A percentile compares a stretch with the other conserved stretches of the same genome.
phyloP scores from a whole-genome alignment of 30 jellyfish, hydroid and myxozoan species.

The Turritopsis rubra region DNA sequence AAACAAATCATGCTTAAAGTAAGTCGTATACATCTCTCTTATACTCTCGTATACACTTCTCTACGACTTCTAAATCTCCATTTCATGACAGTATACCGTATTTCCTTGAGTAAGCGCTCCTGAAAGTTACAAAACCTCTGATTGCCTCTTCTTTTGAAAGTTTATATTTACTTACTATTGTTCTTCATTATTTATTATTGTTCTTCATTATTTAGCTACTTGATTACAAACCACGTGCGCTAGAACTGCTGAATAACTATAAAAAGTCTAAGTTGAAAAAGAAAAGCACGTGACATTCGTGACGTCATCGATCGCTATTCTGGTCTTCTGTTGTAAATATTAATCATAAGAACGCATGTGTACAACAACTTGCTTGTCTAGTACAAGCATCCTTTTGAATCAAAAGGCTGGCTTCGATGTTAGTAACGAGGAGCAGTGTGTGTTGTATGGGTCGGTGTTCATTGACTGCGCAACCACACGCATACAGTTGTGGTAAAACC shows the following conservation, averaged over 20 bases:
- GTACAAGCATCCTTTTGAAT: neutral
- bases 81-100: no score
- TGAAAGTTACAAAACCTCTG: no score
- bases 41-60: neutral
- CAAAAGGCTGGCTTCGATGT: neutral
- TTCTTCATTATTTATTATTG: neutral
- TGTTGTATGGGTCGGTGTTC: neutral
- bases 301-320: neutral
- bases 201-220: constrained; percentile 37
- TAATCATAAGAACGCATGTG: neutral
- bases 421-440: neutral
- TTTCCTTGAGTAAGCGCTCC: no score
- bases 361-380: no score
- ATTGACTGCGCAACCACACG: neutral
- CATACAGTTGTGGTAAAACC: neutral
- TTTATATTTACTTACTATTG: neutral
- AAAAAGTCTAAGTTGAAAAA: constrained; percentile 58
- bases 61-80: no score
- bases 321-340: neutral
- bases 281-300: constrained; percentile 28
- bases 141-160: neutral
- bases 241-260: constrained; percentile 63
- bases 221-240: constrained; percentile 72
- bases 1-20: constrained; percentile 85
- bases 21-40: no score